Evolutionary conservation across 30 jellyfish, hydroid and myxozoan genomes (phyloP), one percentile per base, ranked within the genome.

Genomic region (Mastigias papua): DNA sequence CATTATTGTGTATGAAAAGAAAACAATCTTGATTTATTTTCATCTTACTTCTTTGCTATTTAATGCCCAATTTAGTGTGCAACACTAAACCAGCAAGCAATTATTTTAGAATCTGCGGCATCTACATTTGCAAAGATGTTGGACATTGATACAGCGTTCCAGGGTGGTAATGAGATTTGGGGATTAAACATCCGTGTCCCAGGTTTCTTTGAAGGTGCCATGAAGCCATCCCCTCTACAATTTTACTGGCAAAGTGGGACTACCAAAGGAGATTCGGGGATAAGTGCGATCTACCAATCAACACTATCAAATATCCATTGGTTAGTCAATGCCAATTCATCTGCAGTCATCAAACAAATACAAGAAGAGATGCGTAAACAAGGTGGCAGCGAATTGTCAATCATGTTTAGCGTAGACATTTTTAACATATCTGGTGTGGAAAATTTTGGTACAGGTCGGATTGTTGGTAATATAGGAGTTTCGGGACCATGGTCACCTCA

Each of bases 401-500:
- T 83, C 16, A 69, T 70, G 13, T 83, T 69, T 34, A 42, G 26
- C 34, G 34, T 83, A 62, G 93, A 83, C 34, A 23, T 0, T 15
- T 83, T 19, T 46, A 20, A 23, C 0, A n/a, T 69, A 13, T 49
- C 31, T 23, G 48, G 10, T 22, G 68, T 21, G 9, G 25, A 29
- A 42, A 69, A 70, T 29, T 68, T 66, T 54, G 78, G 68, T 1
- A 29, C 13, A 32, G 93, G 93, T 7, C 93, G 93, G 30, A 83
- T 83, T 29, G 57, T 83, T 57, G 93, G 93, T 1, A 50, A 72
- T n/a, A 83, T 83, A 0, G 93, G 93, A 4, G 86, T 83, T 2
- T 83, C 86, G 30, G 93, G 93, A 26, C 93, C 93, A 69, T 32
- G 17, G 71, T 27, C 86, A 3, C 86, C 93, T 9, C 54, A 31